These are phyloP conservation scores for Aegotheles bennettii DNA, from an alignment of 2,113 vertebrate genomes.

Conservation along the genomic window DNA sequence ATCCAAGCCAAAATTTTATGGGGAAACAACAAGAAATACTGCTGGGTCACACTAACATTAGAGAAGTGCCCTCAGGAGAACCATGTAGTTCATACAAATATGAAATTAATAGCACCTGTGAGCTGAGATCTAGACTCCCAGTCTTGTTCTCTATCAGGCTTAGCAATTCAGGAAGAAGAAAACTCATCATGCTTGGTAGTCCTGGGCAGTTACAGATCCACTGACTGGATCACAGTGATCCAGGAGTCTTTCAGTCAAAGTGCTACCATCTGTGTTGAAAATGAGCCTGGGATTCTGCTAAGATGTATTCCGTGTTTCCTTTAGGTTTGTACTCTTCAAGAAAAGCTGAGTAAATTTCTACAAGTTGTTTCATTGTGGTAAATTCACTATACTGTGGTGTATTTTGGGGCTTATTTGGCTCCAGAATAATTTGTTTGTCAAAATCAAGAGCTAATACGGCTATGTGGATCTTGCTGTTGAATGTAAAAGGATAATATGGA, in stretches of 20 bases:
- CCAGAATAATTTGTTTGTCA: background rate
- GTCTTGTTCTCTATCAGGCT: background rate
- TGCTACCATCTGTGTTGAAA: background rate
- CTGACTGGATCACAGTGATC: background rate
- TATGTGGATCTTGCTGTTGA: background rate
- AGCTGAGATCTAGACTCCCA: background rate
- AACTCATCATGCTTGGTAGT: background rate
- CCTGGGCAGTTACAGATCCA: background rate
- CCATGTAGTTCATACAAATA: background rate
- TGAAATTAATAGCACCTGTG: background rate
- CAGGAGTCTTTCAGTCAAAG: background rate
- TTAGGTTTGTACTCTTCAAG: background rate
- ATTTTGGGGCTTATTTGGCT: background rate
- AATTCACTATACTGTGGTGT: background rate
- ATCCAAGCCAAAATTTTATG: background rate
- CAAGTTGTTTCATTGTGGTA: background rate
- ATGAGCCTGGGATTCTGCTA: background rate
- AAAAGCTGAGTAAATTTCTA: background rate
- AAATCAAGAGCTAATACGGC: background rate
- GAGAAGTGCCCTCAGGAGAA: background rate
- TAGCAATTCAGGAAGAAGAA: background rate
- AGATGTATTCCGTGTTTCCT: background rate
- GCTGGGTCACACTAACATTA: rapidly evolving
- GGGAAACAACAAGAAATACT: background rate
- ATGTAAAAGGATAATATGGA: background rate